A percentile compares a stretch with the other conserved stretches of the same genome.
These are phyloP conservation scores for Sus scrofa DNA, from an alignment of 2,113 vertebrate species.

Conservation along the genomic window DNA sequence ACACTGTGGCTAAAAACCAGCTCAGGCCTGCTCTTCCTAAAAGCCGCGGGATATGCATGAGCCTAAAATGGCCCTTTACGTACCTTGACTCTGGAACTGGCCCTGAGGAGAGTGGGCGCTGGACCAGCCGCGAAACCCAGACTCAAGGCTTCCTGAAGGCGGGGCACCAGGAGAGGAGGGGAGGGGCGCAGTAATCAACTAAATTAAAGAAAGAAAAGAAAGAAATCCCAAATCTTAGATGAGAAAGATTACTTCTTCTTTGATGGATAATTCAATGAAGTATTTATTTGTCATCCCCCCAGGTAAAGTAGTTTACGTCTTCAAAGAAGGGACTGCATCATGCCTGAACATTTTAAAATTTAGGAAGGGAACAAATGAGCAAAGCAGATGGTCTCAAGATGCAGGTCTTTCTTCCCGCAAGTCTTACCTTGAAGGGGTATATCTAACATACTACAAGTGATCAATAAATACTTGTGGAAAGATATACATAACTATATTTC, in stretches of 20 bases:
- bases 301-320: background rate
- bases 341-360: background rate
- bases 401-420: background rate
- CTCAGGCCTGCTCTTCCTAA: background rate
- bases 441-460: background rate
- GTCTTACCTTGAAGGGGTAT: background rate
- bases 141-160: background rate
- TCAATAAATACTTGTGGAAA: background rate
- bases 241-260: slow-evolving; percentile 9
- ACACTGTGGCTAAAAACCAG: background rate
- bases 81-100: background rate
- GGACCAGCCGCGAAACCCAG: background rate
- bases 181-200: too few relatives aligned
- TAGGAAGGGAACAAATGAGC: background rate
- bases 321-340: background rate
- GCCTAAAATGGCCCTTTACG: background rate
- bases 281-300: slow-evolving; percentile 20
- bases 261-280: background rate
- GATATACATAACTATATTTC: background rate
- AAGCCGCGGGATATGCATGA: background rate
- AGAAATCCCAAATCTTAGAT: background rate
- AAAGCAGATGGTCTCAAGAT: background rate
- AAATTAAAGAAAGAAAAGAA: background rate
- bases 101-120: background rate
- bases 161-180: background rate